Percentiles rank a stretch among this genome's conserved stretches.
Conservation (phyloP, 1,140 invertebrate genomes). For the Antheraea pernyi region DNA sequence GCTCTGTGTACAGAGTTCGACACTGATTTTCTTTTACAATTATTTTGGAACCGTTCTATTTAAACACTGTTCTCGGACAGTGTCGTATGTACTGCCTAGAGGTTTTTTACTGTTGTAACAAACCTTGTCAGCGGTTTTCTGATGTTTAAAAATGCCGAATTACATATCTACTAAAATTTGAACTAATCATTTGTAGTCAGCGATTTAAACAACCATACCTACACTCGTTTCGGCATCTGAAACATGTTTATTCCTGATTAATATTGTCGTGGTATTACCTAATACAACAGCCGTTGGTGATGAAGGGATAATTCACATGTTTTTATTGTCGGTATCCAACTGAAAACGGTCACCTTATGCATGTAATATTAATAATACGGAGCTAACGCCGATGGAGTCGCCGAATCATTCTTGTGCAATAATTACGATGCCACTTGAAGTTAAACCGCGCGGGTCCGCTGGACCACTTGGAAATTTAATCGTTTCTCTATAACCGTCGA, state of each 20-base stretch:
- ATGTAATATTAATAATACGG: constrained; percentile 71
- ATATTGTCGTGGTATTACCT: no score
- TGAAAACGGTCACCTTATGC: constrained; percentile 59
- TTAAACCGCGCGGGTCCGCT: constrained; percentile 58
- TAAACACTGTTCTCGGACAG: no score
- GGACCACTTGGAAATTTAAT: constrained; percentile 67
- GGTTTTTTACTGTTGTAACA: no score
- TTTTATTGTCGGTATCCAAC: constrained; percentile 7
- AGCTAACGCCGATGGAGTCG: constrained; percentile 55
- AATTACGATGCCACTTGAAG: constrained; percentile 72
- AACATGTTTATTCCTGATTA: no score
- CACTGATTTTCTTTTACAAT: constrained; percentile 3
- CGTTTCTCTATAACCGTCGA: constrained; percentile 38
- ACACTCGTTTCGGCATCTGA: no score
- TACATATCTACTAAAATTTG: no score
- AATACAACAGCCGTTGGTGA: no score
- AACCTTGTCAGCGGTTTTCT: background rate
- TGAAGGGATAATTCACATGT: no score
- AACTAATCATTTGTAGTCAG: no score
- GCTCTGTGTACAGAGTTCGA: constrained; percentile 38
- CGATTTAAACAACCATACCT: no score
- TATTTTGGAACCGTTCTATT: background rate
- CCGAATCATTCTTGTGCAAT: constrained; percentile 71
- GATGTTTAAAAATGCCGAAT: background rate
- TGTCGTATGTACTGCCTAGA: no score